Evolutionary conservation across 2,797 vertebrate species (phyloP), one percentile per base, ranked within the genome.

Genomic region (Cossypha niveicapilla): DNA sequence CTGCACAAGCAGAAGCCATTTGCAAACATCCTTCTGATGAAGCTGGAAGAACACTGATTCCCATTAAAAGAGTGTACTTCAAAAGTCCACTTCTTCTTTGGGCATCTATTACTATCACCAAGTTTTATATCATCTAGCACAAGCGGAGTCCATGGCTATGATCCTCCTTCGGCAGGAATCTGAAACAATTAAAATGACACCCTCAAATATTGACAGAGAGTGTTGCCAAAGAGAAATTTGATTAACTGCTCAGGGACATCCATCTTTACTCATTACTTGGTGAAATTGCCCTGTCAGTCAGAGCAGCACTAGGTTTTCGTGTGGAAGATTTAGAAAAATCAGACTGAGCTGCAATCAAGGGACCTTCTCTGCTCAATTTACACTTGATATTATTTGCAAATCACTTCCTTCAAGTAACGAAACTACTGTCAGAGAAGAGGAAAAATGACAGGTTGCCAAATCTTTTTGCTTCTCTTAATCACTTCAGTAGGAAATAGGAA

Each of bases 221-320:
- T 25, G 48, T 61, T 91, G 56, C 37, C n/a, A 35, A 92, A 65
- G 61, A 94, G 37, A 91, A 89, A 84, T 89, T 60, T 73, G 44
- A 93, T 85, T 85, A 93, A 84, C 68, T 93, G 80, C 41, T 66
- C 5, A 1, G 37, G 51, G 37, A 76, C 45, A 73, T 92, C 37
- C 48, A 76, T 91, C 74, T 95, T 93, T 87, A 94, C 44, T 76
- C 60, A 71, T 91, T 82, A 94, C 51, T 91, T 0, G 30, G 67
- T 45, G 34, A 96, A 93, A 94, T 63, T 85, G 63, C 76, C 50
- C 72, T 83, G 83, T 94, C 89, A 96, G 54, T 95, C 90, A 96
- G 27, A 87, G 51, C 45, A 89, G 54, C 18, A 48, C 13, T 77
- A 41, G 30, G 32, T 89, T 87, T 93, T 89, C 0, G 0, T 13